Evolutionary conservation across 2,797 vertebrate genomes (phyloP).

Genomic region (Zalophus californianus): DNA sequence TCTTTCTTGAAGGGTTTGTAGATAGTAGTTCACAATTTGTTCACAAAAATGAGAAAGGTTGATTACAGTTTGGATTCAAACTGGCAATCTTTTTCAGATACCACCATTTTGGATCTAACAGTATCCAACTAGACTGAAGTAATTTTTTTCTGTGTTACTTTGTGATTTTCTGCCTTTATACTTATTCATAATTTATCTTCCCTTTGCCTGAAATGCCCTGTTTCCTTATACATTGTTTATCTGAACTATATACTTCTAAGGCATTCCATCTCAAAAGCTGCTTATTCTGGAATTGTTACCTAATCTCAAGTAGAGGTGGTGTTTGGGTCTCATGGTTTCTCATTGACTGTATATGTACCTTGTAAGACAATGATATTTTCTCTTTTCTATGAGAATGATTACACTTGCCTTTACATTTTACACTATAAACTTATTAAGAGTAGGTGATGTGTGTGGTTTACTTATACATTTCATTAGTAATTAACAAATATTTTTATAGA

Average conservation of each 20-base stretch:
- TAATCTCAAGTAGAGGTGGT: neutral
- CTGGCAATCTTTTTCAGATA: neutral
- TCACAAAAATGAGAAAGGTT: neutral
- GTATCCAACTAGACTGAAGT: neutral
- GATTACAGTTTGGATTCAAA: neutral
- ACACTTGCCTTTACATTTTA: neutral
- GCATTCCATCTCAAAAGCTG: neutral
- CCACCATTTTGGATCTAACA: neutral
- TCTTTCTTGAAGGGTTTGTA: neutral
- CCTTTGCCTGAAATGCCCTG: neutral
- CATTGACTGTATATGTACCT: neutral
- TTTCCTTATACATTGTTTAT: neutral
- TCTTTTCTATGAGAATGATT: neutral
- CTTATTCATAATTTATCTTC: neutral
- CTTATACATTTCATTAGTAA: neutral
- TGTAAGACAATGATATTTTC: neutral
- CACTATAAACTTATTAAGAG: neutral
- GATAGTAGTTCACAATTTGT: neutral
- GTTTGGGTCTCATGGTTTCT: neutral
- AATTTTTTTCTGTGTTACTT: neutral
- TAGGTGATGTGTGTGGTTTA: neutral
- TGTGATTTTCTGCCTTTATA: neutral
- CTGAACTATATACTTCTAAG: neutral
- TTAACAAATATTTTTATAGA: neutral
- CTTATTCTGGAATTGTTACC: neutral